Evolutionary conservation across 2,888 invertebrate species (phyloP), one percentile per base, ranked within the genome.

Genomic region (Apeira syringaria): DNA sequence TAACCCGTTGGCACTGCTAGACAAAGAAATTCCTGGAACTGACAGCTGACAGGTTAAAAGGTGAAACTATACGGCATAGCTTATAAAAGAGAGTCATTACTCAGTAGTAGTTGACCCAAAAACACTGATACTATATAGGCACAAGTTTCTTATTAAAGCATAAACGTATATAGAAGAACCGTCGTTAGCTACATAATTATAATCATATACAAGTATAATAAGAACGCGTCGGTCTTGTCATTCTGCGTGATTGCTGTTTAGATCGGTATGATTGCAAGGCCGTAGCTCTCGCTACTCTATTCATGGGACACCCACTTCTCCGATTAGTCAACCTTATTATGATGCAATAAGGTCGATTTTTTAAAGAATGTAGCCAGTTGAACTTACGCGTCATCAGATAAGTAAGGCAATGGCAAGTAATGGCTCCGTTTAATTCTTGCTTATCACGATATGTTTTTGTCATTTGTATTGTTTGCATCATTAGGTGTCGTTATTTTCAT

Each of bases 371-470:
- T 40, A 38, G 43, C 44, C 48, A 46, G 41, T 30, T 50, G 45
- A 47, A 39, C 27, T 42, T 40, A 45, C 36, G 42, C 38, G 22
- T 40, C 33, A 22, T 18, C 35, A 53, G 34, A 41, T 37, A 46
- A 45, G 47, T 41, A 72, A 73, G 69, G 57, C 70, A 65, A 70
- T 70, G 61, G 57, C 63, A 55, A 64, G 53, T 66, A 68, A 71
- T 72, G 69, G 60, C 57, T 56, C 58, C 64, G 38, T 65, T 64
- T 71, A 59, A 67, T 66, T 63, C 60, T 59, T 51, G 59, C 59
- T 61, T 59, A 67, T 59, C 71, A 67, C 53, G 66, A 60, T 50
- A 61, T 37, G 35, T 39, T 68, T 66, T 55, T 53, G 51, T 43
- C 38, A 39, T 5, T 42, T 43, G 44, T 47, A 33, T 53, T 50